phyloP scores from a whole-genome alignment of 2,797 vertebrate species.

The Enteromius mattozi region DNA sequence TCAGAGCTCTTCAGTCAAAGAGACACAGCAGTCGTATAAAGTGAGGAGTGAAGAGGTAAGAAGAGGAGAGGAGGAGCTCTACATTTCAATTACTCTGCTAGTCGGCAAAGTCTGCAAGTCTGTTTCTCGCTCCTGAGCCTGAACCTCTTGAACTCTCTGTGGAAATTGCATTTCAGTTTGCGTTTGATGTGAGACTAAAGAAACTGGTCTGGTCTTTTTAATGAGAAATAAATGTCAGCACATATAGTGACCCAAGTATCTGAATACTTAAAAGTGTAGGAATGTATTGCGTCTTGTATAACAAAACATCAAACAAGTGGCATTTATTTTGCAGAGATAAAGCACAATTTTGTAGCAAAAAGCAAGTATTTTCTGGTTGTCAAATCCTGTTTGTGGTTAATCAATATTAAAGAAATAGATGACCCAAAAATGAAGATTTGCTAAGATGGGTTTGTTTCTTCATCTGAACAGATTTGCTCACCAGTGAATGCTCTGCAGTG shows the following conservation, averaged over 20 bases:
- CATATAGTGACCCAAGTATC: neutral
- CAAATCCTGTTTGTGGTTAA: neutral
- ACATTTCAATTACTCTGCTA: slow-evolving; percentile 4
- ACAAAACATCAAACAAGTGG: neutral
- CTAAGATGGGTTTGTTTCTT: neutral
- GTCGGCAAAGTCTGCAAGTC: neutral
- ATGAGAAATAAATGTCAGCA: neutral
- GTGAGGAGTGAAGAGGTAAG: slow-evolving; percentile 27
- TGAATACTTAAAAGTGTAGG: neutral
- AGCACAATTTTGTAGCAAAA: neutral
- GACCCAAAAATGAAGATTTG: neutral
- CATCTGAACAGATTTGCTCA: neutral
- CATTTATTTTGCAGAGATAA: neutral
- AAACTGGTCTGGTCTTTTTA: neutral
- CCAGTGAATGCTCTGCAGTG: neutral
- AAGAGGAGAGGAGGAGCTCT: slow-evolving; percentile 10
- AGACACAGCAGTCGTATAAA: slow-evolving; percentile 11
- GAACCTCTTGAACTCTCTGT: slow-evolving; percentile 21
- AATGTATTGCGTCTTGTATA: neutral
- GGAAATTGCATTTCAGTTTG: slow-evolving; percentile 2
- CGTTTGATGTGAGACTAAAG: neutral
- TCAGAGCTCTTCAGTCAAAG: slow-evolving; percentile 28
- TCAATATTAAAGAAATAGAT: neutral
- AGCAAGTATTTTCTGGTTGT: neutral
- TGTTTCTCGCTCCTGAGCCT: neutral